Evolutionary conservation across 2,113 vertebrate genomes (phyloP), one percentile per base, ranked within the genome.

Genomic region (Pagrus major): DNA sequence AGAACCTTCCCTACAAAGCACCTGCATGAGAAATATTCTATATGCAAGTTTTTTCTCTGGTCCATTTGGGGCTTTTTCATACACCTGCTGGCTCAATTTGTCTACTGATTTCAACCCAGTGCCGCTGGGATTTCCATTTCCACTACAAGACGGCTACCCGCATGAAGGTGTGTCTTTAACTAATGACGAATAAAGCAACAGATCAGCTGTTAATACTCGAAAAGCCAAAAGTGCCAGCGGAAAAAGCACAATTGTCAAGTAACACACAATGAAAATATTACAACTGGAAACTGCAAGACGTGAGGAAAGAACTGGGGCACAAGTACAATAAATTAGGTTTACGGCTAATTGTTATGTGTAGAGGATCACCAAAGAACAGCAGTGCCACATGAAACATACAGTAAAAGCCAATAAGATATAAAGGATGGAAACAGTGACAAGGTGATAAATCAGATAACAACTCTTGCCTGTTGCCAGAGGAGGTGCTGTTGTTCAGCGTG

Each of bases 401-500:
- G 55, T 20, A 44, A 33, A 66, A 20, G 5, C 21, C 4, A 5
- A 31, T 6, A 9, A 60, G 9, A 55, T 29, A 4, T 39, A 29
- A 64, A 64, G 16, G 1, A 37, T 11, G 5, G 29, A 29, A 15
- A 33, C 33, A 5, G 3, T n/a, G 14, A 31, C 0, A 20, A 12
- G 1, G 8, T 6, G 27, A 29, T n/a, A 25, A 42, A 64, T 64
- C 35, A 15, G 27, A 33, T 51, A 59, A 54, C 0, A 67, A 35
- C 9, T 25, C 93, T 83, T 87, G 86, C 94, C 95, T 94, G 91
- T 91, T 97, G 91, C 96, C 94, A 91, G 96, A 91, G 80, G 95
- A 92, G 89, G 96, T 94, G 92, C 95, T 97, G 95, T 95, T 96
- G 89, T 96, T 98, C 83, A 97, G 94, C 58, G 96, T 94, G 94